phyloP scores from a whole-genome alignment of 2,888 invertebrate genomes.

The Xanthia icteritia region DNA sequence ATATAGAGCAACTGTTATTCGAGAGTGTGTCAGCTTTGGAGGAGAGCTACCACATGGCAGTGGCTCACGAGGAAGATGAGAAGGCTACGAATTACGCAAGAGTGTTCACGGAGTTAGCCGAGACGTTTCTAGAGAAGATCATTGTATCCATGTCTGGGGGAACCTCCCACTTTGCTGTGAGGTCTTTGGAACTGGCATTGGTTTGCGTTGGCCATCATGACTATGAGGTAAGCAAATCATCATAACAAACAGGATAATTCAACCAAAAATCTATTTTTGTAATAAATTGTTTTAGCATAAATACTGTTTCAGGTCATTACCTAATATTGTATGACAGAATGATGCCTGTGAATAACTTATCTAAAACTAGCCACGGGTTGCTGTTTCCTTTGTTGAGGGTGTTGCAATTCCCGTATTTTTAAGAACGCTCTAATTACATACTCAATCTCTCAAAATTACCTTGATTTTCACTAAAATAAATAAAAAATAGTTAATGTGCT shows the following conservation, averaged over 20 bases:
- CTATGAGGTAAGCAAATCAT: slow-evolving; percentile 93
- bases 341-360: background rate
- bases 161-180: slow-evolving; percentile 93
- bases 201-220: slow-evolving; percentile 99
- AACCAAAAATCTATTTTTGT: background rate
- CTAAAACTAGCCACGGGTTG: background rate
- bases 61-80: slow-evolving; percentile 98
- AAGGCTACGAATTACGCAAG: slow-evolving; percentile 98
- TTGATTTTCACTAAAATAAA: background rate
- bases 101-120: slow-evolving; percentile 98
- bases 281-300: background rate
- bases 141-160: slow-evolving; percentile 91
- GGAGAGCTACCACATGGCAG: slow-evolving; percentile 96
- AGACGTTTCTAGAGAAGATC: slow-evolving; percentile 96
- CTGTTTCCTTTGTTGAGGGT: background rate
- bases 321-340: background rate
- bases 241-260: slow-evolving; percentile 6
- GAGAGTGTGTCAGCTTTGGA: slow-evolving; percentile 95
- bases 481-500: too few species aligned
- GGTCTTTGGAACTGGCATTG: slow-evolving; percentile 96
- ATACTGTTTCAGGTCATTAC: too few species aligned
- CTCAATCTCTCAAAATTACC: background rate
- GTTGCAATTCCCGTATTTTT: too few species aligned
- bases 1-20: slow-evolving; percentile 95
- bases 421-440: background rate